Evolutionary conservation across 2,797 vertebrate species (phyloP).

Genomic region (Luscinia luscinia): DNA sequence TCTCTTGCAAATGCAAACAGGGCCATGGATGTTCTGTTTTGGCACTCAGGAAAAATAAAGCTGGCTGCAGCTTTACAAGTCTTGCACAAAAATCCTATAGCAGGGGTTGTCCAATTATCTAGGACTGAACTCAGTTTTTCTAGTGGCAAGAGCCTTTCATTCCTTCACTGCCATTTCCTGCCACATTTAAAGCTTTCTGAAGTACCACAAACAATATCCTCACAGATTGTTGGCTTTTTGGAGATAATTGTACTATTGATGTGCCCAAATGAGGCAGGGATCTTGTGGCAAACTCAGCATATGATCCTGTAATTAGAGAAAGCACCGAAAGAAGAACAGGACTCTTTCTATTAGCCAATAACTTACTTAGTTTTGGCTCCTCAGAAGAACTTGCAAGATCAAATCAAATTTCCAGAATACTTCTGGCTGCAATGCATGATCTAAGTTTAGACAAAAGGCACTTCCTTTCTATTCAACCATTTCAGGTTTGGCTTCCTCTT

Average conservation of each 20-base stretch:
- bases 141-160: neutral
- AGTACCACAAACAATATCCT: neutral
- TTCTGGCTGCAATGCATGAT: neutral
- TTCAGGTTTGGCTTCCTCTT: neutral
- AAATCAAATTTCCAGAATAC: neutral
- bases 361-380: neutral
- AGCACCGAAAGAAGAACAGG: neutral
- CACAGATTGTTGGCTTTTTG: neutral
- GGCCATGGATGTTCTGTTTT: neutral
- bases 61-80: neutral
- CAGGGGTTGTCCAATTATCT: neutral
- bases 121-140: neutral
- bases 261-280: neutral
- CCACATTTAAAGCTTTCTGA: neutral
- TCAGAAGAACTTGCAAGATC: neutral
- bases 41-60: neutral
- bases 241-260: neutral
- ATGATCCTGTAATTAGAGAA: neutral
- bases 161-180: neutral
- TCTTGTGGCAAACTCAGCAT: neutral
- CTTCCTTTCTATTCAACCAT: neutral
- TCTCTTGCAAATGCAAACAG: neutral
- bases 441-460: neutral
- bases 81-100: neutral
- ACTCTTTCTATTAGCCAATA: neutral